A percentile compares a stretch with the other conserved stretches of the same genome.
Evolutionary conservation across 1,140 invertebrate genomes (phyloP).

Genomic region (Acromyrmex charruanus): DNA sequence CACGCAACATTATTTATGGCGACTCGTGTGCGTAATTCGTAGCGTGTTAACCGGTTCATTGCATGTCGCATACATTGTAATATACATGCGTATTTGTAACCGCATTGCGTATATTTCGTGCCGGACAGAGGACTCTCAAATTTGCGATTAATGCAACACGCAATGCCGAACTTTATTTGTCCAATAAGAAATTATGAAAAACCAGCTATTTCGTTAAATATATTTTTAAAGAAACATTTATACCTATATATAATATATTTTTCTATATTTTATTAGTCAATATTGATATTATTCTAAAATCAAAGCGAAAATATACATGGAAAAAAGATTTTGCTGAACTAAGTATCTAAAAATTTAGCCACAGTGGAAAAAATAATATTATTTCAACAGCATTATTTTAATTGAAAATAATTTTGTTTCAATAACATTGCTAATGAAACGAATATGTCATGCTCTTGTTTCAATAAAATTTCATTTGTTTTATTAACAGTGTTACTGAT

Average conservation of each 20-base stretch:
- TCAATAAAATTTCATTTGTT: no score
- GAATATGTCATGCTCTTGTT: no score
- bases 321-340: no score
- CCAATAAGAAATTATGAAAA: background rate
- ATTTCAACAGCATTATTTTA: no score
- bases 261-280: background rate
- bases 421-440: no score
- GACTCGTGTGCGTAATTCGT: slow-evolving; percentile 48
- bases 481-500: no score
- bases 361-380: no score
- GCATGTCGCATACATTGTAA: slow-evolving; percentile 47
- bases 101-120: slow-evolving; percentile 1
- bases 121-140: background rate
- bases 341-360: no score
- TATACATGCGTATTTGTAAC: background rate
- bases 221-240: background rate
- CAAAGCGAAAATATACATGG: background rate
- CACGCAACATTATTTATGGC: slow-evolving; percentile 42
- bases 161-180: background rate
- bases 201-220: background rate
- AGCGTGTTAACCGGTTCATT: slow-evolving; percentile 64
- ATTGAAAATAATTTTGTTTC: no score
- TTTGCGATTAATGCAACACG: slow-evolving; percentile 18
- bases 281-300: background rate
- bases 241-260: background rate